Percentiles rank a stretch among this genome's conserved stretches.
Conservation (phyloP, 2,888 invertebrate species). For the Zygaena filipendulae region DNA sequence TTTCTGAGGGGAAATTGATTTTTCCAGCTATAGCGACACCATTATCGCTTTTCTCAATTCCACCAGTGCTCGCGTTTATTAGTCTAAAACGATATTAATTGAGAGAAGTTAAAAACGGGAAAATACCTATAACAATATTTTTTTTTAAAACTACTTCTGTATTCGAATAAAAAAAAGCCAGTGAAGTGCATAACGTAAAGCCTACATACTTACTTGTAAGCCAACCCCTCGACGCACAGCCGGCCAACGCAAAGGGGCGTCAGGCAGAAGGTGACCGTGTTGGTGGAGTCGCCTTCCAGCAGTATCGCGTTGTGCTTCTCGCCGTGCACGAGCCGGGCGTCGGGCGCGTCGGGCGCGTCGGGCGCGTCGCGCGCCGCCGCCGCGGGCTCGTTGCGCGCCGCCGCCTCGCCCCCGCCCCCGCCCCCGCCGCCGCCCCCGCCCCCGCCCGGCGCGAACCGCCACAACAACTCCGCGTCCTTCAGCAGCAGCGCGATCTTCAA, state of each 20-base stretch:
- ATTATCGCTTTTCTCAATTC: conserved; percentile 33
- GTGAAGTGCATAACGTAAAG: no score
- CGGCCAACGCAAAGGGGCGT: conserved; percentile 80
- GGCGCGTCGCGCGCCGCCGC: conserved; percentile 31
- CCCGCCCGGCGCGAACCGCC: conserved; percentile 66
- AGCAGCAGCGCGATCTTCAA: conserved; percentile 77
- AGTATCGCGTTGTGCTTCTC: conserved; percentile 65
- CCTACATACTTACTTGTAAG: conserved; percentile 72
- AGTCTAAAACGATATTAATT: conserved; percentile 36
- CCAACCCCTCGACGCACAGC: conserved; percentile 78
- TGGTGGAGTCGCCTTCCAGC: conserved; percentile 69
- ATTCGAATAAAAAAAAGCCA: no score
- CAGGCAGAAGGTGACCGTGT: conserved; percentile 75
- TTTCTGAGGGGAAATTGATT: conserved; percentile 63
- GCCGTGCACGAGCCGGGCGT: conserved; percentile 60
- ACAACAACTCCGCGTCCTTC: conserved; percentile 76
- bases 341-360: conserved; percentile 34
- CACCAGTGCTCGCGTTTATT: conserved; percentile 41
- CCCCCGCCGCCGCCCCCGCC: conserved; percentile 24
- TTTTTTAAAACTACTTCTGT: no score
- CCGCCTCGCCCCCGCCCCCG: conserved; percentile 23
- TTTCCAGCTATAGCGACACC: conserved; percentile 69
- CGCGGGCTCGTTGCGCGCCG: conserved; percentile 39
- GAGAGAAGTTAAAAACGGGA: no score
- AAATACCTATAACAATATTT: no score